Base-by-base conservation (phyloP, 1,140 invertebrate genomes). In the Heliothis virescens region DNA sequence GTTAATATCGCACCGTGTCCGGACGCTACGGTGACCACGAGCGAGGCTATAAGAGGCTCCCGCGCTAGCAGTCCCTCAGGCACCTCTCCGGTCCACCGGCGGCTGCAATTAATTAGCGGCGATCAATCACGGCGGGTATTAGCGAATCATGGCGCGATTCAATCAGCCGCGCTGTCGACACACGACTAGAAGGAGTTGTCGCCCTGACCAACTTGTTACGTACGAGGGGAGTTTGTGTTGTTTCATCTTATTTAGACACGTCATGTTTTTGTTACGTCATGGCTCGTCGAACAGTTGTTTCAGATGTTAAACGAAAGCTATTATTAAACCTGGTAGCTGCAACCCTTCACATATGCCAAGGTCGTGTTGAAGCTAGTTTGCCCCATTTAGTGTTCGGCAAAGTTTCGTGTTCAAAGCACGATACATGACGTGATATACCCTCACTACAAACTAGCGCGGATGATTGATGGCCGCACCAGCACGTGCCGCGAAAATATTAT, bases 101-200 rank as follows among this genome's bases (percentile, higher is more conserved):
- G 29, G 48, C 12, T 48, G 10, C 21, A 53, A 71, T 71, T 71
- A 71, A 71, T 71, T 71, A 71, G 48, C 48, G 48, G 67, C 67
- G 21, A 71, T 71, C 67, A 50, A 71, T 71, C 67, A 71, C 13
- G 48, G 48, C 41, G 41, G 21, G 67, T 71, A 71, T 71, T 71
- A 53, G 48, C 67, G 15, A 63, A 63, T 63, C 48, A 71, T 71
- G 67, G 52, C 67, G 67, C 52, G 13, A 71, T 71, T 71, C 67
- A 52, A 71, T 71, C 67, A 71, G 67, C 29, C 48, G 52, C 48
- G 48, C 29, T 26, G 48, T 48, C 48, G 41, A 41, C 34, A 41
- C 34, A 7, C 34, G 5, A 41, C 5, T 41, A 5, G 34, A 41
- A 41, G 34, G 34, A 41, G 34, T 41, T 41, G 34, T 7, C 34